phyloP scores from a whole-genome alignment of 2,113 vertebrate genomes.

The Brachyistius frenatus region DNA sequence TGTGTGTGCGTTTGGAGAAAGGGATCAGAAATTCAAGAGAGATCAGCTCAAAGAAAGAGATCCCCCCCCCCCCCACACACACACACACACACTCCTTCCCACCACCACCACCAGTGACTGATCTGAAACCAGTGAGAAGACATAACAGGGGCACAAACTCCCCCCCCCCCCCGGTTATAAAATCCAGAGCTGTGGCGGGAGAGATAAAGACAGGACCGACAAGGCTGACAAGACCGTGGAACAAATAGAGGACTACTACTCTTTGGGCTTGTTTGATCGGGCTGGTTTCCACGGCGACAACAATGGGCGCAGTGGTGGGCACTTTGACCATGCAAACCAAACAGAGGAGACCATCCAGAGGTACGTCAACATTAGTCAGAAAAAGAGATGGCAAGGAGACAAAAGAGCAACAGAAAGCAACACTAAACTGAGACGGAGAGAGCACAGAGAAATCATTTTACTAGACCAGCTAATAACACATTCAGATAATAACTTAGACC shows the following conservation, averaged over 20 bases:
- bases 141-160: constrained; percentile 36
- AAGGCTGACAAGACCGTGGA: constrained; percentile 34
- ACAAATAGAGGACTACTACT: constrained; percentile 53
- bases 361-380: constrained; percentile 83
- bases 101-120: constrained; percentile 17
- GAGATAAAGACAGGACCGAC: constrained; percentile 17
- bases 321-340: constrained; percentile 98
- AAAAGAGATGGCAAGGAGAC: constrained; percentile 21
- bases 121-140: constrained; percentile 49
- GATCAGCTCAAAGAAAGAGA: constrained; percentile 48
- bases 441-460: neutral
- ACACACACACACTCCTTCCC: no score
- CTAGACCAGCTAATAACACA: neutral
- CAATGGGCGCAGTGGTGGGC: constrained; percentile 98
- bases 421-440: constrained; percentile 4
- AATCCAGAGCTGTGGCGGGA: constrained; percentile 34
- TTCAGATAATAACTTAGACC: no score
- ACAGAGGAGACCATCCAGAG: constrained; percentile 95
- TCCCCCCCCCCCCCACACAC: constrained; percentile 30
- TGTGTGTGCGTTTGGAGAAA: constrained; percentile 53
- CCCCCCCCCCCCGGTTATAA: constrained; percentile 35
- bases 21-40: constrained; percentile 72
- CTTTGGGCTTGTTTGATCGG: constrained; percentile 69
- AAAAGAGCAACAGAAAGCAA: constrained; percentile 39
- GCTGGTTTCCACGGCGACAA: constrained; percentile 82